Conservation (phyloP, 2,888 invertebrate genomes). For the Rugalucina vietnamica region DNA sequence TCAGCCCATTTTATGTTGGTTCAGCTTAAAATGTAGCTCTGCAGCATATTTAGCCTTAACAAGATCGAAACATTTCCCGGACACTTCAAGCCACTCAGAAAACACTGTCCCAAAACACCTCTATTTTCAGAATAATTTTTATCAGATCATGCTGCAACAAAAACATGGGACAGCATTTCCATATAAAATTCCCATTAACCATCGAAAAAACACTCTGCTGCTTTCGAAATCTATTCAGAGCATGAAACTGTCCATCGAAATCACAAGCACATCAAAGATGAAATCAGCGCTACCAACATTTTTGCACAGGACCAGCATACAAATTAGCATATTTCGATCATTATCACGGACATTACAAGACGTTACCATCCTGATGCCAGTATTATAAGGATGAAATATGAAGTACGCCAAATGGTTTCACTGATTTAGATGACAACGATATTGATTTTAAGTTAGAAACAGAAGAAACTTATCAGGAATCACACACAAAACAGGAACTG, state of each 20-base stretch:
- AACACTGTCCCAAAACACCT: no score
- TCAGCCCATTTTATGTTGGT: no score
- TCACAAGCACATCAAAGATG: not conserved
- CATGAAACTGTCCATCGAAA: constrained; percentile 6
- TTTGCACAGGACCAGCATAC: not conserved
- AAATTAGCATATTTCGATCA: constrained; percentile 8
- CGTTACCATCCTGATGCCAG: not conserved
- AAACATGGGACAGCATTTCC: constrained; percentile 32
- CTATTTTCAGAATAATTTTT: not conserved
- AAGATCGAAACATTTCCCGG: no score
- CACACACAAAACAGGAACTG: no score
- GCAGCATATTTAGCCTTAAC: no score
- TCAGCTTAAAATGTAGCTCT: no score
- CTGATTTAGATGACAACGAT: not conserved
- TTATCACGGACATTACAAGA: not conserved
- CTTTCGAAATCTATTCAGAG: constrained; percentile 14
- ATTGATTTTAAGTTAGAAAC: not conserved
- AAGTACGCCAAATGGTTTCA: constrained; percentile 1
- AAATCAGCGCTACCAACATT: not conserved
- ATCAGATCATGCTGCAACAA: not conserved
- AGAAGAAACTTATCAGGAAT: no score
- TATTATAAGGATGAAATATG: not conserved
- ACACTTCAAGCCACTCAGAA: no score
- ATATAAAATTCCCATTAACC: constrained; percentile 30
- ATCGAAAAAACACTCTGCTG: constrained; percentile 32